phyloP scores from a whole-genome alignment of 2,113 vertebrate species.

The Passer montanus region DNA sequence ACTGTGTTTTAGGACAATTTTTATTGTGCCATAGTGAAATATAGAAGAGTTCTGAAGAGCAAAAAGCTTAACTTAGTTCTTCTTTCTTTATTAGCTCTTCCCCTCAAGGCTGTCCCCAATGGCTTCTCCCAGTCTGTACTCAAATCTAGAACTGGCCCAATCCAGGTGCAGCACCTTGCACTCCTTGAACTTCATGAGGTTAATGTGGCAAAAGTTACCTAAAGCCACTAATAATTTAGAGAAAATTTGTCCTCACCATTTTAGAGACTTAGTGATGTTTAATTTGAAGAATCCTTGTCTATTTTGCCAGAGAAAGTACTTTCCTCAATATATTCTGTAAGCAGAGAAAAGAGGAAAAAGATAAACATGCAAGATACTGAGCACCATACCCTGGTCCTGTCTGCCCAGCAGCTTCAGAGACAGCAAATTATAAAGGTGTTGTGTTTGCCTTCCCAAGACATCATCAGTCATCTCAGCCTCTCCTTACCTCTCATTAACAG shows the following conservation, averaged over 20 bases:
- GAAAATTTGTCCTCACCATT: background rate
- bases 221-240: background rate
- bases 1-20: background rate
- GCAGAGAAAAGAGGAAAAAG: background rate
- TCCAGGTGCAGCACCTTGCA: background rate
- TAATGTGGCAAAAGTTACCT: background rate
- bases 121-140: background rate
- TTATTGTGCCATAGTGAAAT: background rate
- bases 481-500: background rate
- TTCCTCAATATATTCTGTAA: background rate
- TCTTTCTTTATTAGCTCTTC: background rate
- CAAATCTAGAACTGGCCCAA: background rate
- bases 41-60: background rate
- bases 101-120: background rate
- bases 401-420: background rate
- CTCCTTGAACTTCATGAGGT: background rate
- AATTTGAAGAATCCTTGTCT: background rate
- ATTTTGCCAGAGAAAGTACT: background rate
- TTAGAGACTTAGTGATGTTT: background rate
- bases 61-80: background rate
- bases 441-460: background rate
- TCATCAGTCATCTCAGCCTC: background rate
- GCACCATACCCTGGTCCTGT: background rate
- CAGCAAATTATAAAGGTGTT: background rate
- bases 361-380: background rate